These are phyloP conservation scores for Leptinotarsa lineolata DNA, from an alignment of 1,140 invertebrate genomes.

Conservation along the genomic window DNA sequence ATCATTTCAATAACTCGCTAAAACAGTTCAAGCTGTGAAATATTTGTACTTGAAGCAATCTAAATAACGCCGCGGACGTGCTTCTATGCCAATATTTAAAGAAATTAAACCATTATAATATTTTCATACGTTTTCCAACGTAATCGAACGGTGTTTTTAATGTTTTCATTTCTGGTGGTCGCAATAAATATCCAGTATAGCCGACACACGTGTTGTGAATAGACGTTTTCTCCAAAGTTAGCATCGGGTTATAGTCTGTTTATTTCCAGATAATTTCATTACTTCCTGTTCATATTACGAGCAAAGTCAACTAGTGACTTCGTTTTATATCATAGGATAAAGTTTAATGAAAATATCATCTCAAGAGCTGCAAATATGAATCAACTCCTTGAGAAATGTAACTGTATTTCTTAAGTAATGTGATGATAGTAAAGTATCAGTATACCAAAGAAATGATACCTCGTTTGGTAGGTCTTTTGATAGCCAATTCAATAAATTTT, in stretches of 20 bases:
- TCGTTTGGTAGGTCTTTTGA: too few relatives aligned
- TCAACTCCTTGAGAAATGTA: too few relatives aligned
- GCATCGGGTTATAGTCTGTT: not conserved
- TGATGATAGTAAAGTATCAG: too few relatives aligned
- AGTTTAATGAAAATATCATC: too few relatives aligned
- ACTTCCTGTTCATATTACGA: too few relatives aligned
- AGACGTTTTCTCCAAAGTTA: not conserved
- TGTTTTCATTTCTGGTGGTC: not conserved
- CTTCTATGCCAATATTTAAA: not conserved
- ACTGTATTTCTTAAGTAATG: too few relatives aligned
- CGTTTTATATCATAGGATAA: too few relatives aligned
- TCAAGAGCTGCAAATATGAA: too few relatives aligned
- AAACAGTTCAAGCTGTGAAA: not conserved
- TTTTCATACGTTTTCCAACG: not conserved
- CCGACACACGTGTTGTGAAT: not conserved
- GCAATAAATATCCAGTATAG: not conserved
- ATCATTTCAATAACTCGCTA: too few relatives aligned
- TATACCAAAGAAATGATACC: too few relatives aligned
- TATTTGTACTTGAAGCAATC: not conserved
- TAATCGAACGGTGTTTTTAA: not conserved
- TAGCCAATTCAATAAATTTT: too few relatives aligned
- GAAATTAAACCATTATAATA: constrained; percentile 9
- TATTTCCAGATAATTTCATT: not conserved
- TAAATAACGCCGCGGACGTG: not conserved
- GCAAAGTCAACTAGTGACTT: too few relatives aligned